Evolutionary conservation across 2,113 vertebrate genomes (phyloP).

Genomic region (Tenrec ecaudatus): DNA sequence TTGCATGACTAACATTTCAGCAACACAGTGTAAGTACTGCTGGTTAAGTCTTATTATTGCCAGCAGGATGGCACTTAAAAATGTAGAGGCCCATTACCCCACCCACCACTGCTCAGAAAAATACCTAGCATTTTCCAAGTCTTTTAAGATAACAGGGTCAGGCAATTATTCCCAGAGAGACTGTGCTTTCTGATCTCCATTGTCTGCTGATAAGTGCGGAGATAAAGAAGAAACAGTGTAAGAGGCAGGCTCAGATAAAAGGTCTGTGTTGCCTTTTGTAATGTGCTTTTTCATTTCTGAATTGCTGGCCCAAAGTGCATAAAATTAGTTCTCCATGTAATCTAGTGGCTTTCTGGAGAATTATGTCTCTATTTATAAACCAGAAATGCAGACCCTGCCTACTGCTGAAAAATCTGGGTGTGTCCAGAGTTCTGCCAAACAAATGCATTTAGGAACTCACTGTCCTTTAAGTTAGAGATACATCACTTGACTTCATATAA

Average conservation of each 20-base stretch:
- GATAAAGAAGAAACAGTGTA: background rate
- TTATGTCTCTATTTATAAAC: background rate
- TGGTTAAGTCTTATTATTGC: slow-evolving; percentile 39
- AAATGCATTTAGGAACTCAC: background rate
- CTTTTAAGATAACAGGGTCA: slow-evolving; percentile 59
- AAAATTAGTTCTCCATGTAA: background rate
- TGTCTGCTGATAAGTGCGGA: background rate
- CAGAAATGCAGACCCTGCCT: background rate
- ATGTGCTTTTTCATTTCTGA: background rate
- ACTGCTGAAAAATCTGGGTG: background rate
- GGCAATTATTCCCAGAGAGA: slow-evolving; percentile 60
- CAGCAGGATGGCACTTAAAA: slow-evolving; percentile 18
- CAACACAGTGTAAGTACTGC: background rate
- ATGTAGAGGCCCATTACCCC: background rate
- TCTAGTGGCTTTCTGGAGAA: background rate
- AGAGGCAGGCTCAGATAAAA: background rate
- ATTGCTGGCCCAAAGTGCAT: background rate
- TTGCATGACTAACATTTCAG: slow-evolving; percentile 33
- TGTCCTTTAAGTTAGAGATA: background rate
- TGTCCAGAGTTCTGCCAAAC: background rate
- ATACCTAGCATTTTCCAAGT: slow-evolving; percentile 13
- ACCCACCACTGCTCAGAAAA: slow-evolving; percentile 43
- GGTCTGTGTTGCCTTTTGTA: background rate
- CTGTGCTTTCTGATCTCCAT: background rate
- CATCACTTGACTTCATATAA: background rate